phyloP scores from a whole-genome alignment of 2,888 invertebrate genomes.

The Margaritifera margaritifera region DNA sequence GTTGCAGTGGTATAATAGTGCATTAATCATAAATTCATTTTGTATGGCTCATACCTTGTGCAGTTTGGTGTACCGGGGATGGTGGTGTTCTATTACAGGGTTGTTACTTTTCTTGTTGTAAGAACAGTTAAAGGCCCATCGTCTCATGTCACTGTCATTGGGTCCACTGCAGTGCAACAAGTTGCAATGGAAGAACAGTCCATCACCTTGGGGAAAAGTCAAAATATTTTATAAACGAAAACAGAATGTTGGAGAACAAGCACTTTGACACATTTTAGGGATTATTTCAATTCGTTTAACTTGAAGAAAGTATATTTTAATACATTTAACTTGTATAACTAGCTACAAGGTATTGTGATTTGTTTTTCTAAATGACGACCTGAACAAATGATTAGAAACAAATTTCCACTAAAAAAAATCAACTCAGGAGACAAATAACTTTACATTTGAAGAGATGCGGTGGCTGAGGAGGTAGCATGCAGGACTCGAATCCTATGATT shows the following conservation, averaged over 20 bases:
- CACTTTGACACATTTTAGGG: neutral
- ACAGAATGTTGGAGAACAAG: neutral
- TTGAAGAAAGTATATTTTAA: too few species aligned
- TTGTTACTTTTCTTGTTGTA: slow-evolving; percentile 65
- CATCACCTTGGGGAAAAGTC: slow-evolving; percentile 55
- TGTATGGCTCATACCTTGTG: slow-evolving; percentile 44
- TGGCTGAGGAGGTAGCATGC: too few species aligned
- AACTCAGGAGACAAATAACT: too few species aligned
- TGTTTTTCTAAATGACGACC: too few species aligned
- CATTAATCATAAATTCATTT: neutral
- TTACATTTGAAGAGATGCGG: too few species aligned
- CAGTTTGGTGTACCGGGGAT: slow-evolving; percentile 64
- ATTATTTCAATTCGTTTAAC: too few species aligned
- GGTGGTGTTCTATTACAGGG: slow-evolving; percentile 64
- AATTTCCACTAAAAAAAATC: too few species aligned
- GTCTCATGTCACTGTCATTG: slow-evolving; percentile 56
- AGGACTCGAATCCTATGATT: too few species aligned
- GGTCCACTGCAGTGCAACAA: slow-evolving; percentile 63
- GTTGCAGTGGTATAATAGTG: too few species aligned
- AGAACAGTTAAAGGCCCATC: slow-evolving; percentile 65
- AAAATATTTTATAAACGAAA: neutral
- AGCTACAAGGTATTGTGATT: too few species aligned
- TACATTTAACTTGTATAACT: too few species aligned
- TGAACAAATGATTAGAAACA: too few species aligned
- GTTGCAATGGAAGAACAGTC: slow-evolving; percentile 65